Percentiles rank a stretch among this genome's conserved stretches.
These are phyloP conservation scores for Castor canadensis DNA, from an alignment of 2,113 vertebrate genomes.

Conservation along the genomic window DNA sequence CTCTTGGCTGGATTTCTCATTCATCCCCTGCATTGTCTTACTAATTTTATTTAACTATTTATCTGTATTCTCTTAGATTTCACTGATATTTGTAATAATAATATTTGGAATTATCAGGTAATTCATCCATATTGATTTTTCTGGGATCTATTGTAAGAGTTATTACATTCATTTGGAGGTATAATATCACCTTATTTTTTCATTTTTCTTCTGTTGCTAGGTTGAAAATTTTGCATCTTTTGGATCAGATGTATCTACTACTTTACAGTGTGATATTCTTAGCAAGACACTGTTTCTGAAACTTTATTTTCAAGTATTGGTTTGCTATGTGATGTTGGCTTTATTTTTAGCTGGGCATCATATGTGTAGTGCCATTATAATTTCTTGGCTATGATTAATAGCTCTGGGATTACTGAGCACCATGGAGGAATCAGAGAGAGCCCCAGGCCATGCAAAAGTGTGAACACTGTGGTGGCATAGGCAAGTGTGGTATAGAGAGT, in stretches of 20 bases:
- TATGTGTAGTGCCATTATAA: neutral
- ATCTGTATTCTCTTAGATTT: neutral
- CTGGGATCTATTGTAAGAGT: neutral
- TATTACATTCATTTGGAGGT: neutral
- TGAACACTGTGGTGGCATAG: neutral
- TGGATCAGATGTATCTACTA: neutral
- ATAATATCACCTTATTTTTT: neutral
- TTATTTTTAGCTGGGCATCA: neutral
- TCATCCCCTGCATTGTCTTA: neutral
- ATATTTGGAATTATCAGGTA: neutral
- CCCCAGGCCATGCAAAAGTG: accelerated
- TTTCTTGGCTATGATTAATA: neutral
- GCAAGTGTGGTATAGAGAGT: neutral
- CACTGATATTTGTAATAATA: neutral
- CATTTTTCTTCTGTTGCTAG: neutral
- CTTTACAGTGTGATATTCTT: neutral
- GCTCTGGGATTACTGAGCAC: accelerated
- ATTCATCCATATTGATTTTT: neutral
- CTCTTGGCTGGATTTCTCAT: neutral
- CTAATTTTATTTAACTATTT: neutral
- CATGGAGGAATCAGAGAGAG: neutral
- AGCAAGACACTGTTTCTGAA: neutral
- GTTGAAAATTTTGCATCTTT: neutral
- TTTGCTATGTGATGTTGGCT: neutral
- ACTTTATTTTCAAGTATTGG: neutral